Percentiles rank a stretch among this genome's conserved stretches.
Conservation (phyloP, 1,140 invertebrate genomes). For the Frieseomelitta varia region DNA sequence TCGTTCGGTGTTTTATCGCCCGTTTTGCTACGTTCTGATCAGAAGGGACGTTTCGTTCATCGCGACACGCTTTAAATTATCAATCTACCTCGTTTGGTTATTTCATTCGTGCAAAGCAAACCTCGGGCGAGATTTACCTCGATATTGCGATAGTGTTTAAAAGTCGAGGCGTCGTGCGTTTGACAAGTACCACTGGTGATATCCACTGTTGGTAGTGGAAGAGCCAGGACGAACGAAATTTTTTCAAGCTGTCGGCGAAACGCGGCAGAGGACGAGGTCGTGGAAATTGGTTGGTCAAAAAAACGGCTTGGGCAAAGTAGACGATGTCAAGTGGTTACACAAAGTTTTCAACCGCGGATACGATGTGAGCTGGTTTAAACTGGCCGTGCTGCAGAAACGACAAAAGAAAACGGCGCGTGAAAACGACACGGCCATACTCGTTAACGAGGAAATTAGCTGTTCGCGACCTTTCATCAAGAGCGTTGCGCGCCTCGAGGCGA, state of each 20-base stretch:
- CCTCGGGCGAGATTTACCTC: too few species aligned
- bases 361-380: constrained; percentile 55
- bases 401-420: neutral
- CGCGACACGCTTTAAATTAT: neutral
- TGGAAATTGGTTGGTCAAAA: constrained; percentile 24
- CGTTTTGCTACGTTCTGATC: constrained; percentile 20
- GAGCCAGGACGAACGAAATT: neutral
- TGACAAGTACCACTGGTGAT: neutral
- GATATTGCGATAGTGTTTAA: neutral
- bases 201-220: neutral
- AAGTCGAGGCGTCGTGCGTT: too few species aligned
- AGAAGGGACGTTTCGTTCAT: neutral
- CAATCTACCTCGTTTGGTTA: neutral
- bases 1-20: constrained; percentile 3
- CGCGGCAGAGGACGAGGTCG: neutral
- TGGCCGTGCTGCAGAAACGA: neutral
- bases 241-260: neutral
- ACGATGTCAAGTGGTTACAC: neutral
- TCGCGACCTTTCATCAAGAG: constrained; percentile 42
- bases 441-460: constrained; percentile 65
- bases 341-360: constrained; percentile 50
- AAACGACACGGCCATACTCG: constrained; percentile 37
- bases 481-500: neutral
- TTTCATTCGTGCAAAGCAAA: neutral
- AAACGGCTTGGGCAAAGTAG: constrained; percentile 15